Base-by-base conservation (phyloP, 1,140 invertebrate species). In the Trichonephila inaurata region DNA sequence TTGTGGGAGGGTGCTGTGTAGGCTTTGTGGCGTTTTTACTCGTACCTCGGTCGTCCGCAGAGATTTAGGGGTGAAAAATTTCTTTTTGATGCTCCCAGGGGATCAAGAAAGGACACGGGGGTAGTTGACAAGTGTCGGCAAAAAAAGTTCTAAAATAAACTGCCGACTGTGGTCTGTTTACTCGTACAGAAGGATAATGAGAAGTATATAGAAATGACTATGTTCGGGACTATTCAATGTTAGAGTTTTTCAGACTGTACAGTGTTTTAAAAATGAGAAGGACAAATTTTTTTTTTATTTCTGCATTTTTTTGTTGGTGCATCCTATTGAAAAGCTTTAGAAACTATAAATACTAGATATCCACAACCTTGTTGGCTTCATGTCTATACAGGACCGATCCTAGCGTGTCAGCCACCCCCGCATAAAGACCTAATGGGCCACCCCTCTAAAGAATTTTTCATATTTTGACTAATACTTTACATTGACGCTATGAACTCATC, bases 11-110 rank as follows among this genome's bases (percentile, higher is more conserved):
- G 28, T 1, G 72, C 12, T 18, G 72, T 18, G 24, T 19, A 28
- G 33, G 72, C 28, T 77, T 77, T 77, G 72, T 77, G 72, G 28
- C 72, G 16, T 40, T 24, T 77, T 19, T 21, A 2, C 61, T 5
- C n/a, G 66, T 69, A 69, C 24, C 8, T 18, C 6, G 72, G 72
- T 77, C 33, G 28, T 77, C 72, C 72, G 28, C 14, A 40, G 33
- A 77, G 72, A 77, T 77, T 77, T 69, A 33, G 28, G 72, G 72
- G 72, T 77, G 72, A 77, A 77, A 77, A 77, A 77, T 77, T 77
- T 77, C 28, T 77, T 77, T 77, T 77, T 77, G 72, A 77, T 77
- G 28, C 72, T 18, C 24, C 18, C 28, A 40, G 28, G 72, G 28
- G 72, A 77, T 77, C 72, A 77, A 28, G 51, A 14, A 64, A 21